A percentile compares a stretch with the other conserved stretches of the same genome.
These are phyloP conservation scores for Cantharis lateralis DNA, from an alignment of 2,888 invertebrate genomes.

Conservation along the genomic window DNA sequence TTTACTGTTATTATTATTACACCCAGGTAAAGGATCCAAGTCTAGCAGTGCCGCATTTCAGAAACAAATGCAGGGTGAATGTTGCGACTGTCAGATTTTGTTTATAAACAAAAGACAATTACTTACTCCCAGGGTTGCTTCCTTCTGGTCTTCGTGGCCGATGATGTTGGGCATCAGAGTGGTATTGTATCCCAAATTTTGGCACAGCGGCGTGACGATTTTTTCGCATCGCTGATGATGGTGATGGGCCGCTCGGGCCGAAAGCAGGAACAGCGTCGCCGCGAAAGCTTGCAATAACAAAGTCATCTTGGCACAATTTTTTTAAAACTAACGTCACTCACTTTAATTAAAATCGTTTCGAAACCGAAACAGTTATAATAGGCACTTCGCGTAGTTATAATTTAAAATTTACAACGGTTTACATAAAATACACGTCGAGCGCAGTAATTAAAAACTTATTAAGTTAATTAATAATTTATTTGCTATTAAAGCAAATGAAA, in stretches of 20 bases:
- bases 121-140: constrained; percentile 79
- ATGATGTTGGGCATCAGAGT: constrained; percentile 87
- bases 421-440: background rate
- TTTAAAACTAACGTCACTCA: background rate
- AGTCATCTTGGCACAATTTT: background rate
- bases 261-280: background rate
- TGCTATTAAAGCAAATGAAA: constrained; percentile 23
- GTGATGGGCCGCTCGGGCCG: background rate
- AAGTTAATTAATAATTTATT: background rate
- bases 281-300: background rate
- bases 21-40: background rate
- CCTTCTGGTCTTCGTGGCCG: constrained; percentile 79
- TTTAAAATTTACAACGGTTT: background rate
- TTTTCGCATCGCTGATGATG: constrained; percentile 65
- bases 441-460: background rate
- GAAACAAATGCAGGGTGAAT: background rate
- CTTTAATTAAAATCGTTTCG: background rate
- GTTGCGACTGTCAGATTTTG: background rate
- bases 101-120: background rate
- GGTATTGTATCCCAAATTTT: constrained; percentile 83
- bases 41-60: background rate
- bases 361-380: background rate
- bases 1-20: constrained; percentile 12
- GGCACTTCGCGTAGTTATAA: background rate
- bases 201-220: constrained; percentile 78